Evolutionary conservation across 2,797 vertebrate species (phyloP), one percentile per base, ranked within the genome.

Genomic region (Rhinatrema bivittatum): DNA sequence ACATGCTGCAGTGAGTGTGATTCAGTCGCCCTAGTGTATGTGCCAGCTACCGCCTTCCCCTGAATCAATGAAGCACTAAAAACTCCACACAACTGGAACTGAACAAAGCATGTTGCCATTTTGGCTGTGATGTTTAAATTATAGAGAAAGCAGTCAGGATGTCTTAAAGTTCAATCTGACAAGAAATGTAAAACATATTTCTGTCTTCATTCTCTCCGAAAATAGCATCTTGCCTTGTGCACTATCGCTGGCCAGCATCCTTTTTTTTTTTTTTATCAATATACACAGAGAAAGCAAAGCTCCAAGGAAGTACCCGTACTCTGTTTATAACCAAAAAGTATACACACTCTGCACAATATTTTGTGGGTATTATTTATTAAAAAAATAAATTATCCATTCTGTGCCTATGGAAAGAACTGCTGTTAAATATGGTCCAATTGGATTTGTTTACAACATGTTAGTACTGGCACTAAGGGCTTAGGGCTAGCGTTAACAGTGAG

Each of bases 1-100:
- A 87, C 89, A 86, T 68, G 78, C 80, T 71, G 85, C 63, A 68
- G 78, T 61, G 79, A 78, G 79, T 70, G 75, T 50, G 64, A 83
- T 56, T 80, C 76, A 55, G 62, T 68, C 55, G 67, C 69, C 61
- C 25, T 39, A 48, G 38, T 56, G 49, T 58, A 45, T 62, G 67
- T 58, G 73, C 68, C 60, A 37, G 56, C 50, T 50, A 46, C 54
- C 51, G 46, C 65, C 74, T 68, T 64, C 68, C 56, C 60, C 61
- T 12, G 50, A 62, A 62, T 56, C 61, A 54, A 49, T 57, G 47
- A 60, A 79, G 76, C 76, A 57, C 68, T 77, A 33, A 36, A n/a
- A 68, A 63, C 65, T 63, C 72, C 68, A 67, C 50, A 59, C 72
- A 51, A 61, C 69, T 62, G 72, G 74, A 80, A 77, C 76, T 56